These are phyloP conservation scores for Crotalus adamanteus DNA, from an alignment of 2,797 vertebrate genomes.

Conservation along the genomic window DNA sequence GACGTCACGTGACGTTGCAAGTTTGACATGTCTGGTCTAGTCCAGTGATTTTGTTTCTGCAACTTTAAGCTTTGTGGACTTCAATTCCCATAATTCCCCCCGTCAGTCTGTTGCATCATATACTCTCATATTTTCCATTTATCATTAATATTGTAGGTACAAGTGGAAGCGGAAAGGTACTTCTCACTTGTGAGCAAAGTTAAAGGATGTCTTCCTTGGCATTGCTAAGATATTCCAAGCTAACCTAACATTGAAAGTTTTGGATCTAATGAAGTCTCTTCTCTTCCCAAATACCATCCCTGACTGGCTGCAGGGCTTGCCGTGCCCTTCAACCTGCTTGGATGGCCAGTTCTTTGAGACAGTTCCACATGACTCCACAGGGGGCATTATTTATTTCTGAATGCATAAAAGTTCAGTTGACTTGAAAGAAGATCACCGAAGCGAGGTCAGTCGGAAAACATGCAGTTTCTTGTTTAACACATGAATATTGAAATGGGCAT, in stretches of 20 bases:
- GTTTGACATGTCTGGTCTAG: too few species aligned
- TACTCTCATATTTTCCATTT: neutral
- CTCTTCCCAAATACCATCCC: neutral
- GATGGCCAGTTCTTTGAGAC: neutral
- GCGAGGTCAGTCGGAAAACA: neutral
- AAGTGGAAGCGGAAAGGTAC: neutral
- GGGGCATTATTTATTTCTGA: neutral
- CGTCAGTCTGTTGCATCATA: neutral
- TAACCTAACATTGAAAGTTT: neutral
- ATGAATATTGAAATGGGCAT: neutral
- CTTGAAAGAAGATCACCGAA: neutral
- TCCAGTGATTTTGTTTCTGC: neutral
- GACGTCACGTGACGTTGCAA: too few species aligned
- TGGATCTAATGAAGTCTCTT: neutral
- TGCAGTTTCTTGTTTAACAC: neutral
- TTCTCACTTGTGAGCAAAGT: neutral
- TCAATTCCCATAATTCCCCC: too few species aligned
- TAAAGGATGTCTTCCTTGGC: neutral
- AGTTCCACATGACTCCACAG: neutral
- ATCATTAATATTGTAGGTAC: neutral
- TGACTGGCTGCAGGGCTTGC: neutral
- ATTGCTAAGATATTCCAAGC: too few species aligned
- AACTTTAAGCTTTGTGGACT: neutral
- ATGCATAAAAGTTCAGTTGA: neutral
- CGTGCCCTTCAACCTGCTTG: neutral